A percentile compares a stretch with the other conserved stretches of the same genome.
Evolutionary conservation across 1,140 invertebrate genomes (phyloP).

Genomic region (Lutraria rhynchaena): DNA sequence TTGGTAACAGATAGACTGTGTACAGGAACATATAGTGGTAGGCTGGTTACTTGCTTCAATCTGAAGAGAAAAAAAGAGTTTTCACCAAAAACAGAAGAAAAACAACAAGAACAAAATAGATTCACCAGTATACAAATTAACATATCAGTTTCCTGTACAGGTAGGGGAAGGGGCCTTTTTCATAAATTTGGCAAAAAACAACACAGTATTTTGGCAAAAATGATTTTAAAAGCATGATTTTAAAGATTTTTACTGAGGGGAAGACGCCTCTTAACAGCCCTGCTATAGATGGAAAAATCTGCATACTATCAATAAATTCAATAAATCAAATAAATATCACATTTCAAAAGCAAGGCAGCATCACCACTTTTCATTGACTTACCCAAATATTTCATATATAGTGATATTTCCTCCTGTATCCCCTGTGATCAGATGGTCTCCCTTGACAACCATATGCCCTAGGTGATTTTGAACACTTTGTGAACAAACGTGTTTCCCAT

Average conservation of each 20-base stretch:
- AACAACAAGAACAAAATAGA: too few species aligned
- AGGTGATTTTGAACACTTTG: constrained; percentile 81
- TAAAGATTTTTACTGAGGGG: too few species aligned
- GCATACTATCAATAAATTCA: too few species aligned
- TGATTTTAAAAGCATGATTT: too few species aligned
- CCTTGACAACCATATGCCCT: constrained; percentile 77
- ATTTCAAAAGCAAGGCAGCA: neutral
- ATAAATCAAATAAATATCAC: neutral
- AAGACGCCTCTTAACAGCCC: too few species aligned
- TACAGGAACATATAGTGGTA: constrained; percentile 85
- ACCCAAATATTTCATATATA: constrained; percentile 81
- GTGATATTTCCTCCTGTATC: constrained; percentile 84
- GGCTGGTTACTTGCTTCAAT: constrained; percentile 75
- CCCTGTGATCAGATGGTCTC: constrained; percentile 77
- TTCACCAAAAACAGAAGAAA: too few species aligned
- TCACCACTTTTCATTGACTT: constrained; percentile 52
- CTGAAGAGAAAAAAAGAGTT: constrained; percentile 65
- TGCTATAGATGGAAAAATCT: constrained; percentile 2
- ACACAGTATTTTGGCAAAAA: too few species aligned
- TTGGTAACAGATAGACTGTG: constrained; percentile 85
- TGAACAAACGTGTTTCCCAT: constrained; percentile 85
- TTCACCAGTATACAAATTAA: too few species aligned
- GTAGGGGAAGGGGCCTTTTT: too few species aligned
- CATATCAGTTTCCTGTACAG: too few species aligned
- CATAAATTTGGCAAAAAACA: too few species aligned